Evolutionary conservation across 1,140 invertebrate species (phyloP).

Genomic region (Apis florea): DNA sequence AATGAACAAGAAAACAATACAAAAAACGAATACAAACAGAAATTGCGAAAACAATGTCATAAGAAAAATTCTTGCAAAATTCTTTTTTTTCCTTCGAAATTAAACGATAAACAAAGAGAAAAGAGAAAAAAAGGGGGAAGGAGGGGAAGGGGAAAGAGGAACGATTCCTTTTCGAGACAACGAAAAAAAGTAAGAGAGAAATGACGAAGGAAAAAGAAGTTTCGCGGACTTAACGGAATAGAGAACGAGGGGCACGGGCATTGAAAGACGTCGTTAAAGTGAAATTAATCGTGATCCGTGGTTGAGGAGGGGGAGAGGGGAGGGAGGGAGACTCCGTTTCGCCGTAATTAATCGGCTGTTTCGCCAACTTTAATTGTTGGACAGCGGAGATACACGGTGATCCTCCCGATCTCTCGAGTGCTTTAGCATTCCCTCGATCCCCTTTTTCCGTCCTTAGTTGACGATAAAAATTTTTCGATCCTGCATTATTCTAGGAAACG

Average conservation of each 20-base stretch:
- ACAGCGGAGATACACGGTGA: constrained; percentile 48
- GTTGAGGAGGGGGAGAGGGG: constrained; percentile 30
- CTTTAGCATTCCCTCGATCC: not conserved
- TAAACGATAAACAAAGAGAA: not conserved
- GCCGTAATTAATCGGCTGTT: constrained; percentile 58
- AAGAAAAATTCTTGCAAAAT: not conserved
- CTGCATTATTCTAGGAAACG: not conserved
- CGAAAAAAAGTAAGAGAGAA: not conserved
- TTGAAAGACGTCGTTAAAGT: constrained; percentile 58
- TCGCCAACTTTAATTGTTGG: constrained; percentile 61
- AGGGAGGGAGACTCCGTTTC: constrained; percentile 51
- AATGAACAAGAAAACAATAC: not conserved
- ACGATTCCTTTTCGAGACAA: not conserved
- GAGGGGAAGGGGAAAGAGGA: too few relatives aligned
- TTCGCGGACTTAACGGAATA: constrained; percentile 23
- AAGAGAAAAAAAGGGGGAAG: too few relatives aligned
- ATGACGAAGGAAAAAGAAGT: constrained; percentile 10
- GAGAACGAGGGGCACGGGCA: constrained; percentile 39
- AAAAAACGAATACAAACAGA: not conserved
- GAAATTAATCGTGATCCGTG: constrained; percentile 63
- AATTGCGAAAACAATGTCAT: too few relatives aligned
- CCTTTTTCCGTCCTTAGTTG: not conserved
- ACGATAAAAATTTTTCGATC: not conserved
- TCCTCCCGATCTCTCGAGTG: constrained; percentile 8
- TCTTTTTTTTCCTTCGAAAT: not conserved